Evolutionary conservation across 2,888 invertebrate species (phyloP).

Genomic region (Folsomia candida): DNA sequence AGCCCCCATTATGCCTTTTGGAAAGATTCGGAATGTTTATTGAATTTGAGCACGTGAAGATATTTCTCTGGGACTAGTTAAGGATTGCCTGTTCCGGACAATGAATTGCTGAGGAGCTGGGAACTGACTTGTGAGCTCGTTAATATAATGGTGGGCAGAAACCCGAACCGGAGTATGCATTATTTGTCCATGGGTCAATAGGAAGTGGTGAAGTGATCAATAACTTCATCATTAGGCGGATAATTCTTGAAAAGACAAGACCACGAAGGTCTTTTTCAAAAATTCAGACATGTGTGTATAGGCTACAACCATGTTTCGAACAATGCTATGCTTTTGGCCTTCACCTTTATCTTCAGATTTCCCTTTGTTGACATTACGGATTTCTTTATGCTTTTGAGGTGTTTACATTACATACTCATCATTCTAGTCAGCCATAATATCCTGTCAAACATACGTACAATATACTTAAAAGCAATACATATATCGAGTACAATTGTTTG

Average conservation of each 20-base stretch:
- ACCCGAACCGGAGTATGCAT: too few species aligned
- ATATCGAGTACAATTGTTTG: too few species aligned
- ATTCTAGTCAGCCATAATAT: too few species aligned
- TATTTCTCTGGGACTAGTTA: slow-evolving; percentile 29
- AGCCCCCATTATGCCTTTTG: neutral
- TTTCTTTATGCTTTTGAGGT: neutral
- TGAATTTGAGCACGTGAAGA: slow-evolving; percentile 33
- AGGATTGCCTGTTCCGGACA: neutral
- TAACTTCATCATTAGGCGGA: neutral
- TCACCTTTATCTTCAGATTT: neutral
- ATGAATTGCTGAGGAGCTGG: neutral
- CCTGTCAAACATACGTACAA: too few species aligned
- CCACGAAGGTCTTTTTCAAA: too few species aligned
- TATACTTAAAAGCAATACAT: too few species aligned
- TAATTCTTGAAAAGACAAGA: too few species aligned
- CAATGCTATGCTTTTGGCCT: too few species aligned
- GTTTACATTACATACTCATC: neutral
- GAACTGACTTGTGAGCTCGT: neutral
- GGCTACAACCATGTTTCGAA: too few species aligned
- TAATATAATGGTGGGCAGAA: too few species aligned
- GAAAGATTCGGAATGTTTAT: slow-evolving; percentile 33
- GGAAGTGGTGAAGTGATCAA: neutral
- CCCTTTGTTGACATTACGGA: neutral
- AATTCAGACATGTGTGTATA: too few species aligned
- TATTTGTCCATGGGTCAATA: too few species aligned